Base-by-base conservation (phyloP, 2,113 vertebrate genomes). In the Eudyptes chrysolophus region DNA sequence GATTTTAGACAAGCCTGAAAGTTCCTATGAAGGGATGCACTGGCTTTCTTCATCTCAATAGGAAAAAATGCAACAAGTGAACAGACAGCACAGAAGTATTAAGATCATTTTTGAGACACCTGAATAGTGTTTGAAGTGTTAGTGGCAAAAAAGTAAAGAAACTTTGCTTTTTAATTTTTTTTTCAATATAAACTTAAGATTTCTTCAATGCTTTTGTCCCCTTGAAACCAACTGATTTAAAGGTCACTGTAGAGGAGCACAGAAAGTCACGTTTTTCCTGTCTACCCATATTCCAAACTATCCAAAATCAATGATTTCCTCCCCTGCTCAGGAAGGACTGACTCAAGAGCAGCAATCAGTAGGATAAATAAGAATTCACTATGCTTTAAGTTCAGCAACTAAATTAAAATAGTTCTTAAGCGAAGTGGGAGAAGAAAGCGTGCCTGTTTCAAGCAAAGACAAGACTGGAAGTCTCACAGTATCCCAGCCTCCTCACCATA, bases 341-440 rank as follows among this genome's bases (percentile, higher is more conserved):
- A 51, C 44, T 87, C 15, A 62, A 71, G 21, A 57, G 18, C 16
- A 90, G 52, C 27, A 89, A 92, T 58, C 14, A 55, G 26, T 9
- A 84, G 22, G 26, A 64, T 34, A 82, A 66, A 20, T 36, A 92
- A n/a, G 21, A 89, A 80, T 18, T 87, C 11, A 81, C 19, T 32
- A 14, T 7, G 10, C 27, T 51, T 91, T 58, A 70, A 77, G 29
- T 81, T 65, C 52, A 92, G 32, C 32, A 86, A 65, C 16, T 57
- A 61, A 48, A 86, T 74, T 69, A 68, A 66, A 78, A 55, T 13
- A 65, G 27, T 11, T 83, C 7, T 36, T 52, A 60, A 89, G 18
- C 3, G 3, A 92, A 77, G 14, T 0, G 0, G 18, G 5, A 51
- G 34, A 78, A 80, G 36, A 40, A 90, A 71, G 32, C 1, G 0